Evolutionary conservation across 2,113 vertebrate species (phyloP).

Genomic region (Chlamydotis undulata): DNA sequence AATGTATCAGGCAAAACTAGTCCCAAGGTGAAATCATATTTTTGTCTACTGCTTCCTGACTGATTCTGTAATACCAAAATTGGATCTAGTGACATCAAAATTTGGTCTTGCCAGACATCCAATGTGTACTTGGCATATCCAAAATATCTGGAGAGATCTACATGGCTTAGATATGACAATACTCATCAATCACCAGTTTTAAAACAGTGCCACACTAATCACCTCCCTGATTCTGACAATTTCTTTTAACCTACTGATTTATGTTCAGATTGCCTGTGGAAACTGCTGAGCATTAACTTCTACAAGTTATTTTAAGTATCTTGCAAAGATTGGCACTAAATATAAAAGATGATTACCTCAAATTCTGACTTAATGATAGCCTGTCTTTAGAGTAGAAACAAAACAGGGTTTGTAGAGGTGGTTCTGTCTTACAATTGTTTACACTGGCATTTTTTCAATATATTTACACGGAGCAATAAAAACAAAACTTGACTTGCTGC

Average conservation of each 20-base stretch:
- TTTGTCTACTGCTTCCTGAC: neutral
- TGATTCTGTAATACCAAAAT: neutral
- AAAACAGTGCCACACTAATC: neutral
- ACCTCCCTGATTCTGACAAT: neutral
- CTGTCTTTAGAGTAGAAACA: slow-evolving; percentile 26
- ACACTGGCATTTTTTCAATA: slow-evolving; percentile 19
- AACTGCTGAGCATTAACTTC: slow-evolving; percentile 6
- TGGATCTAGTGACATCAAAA: neutral
- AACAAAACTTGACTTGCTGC: slow-evolving; percentile 2
- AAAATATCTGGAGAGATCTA: neutral
- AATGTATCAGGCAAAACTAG: neutral
- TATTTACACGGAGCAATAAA: slow-evolving; percentile 36
- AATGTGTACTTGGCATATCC: neutral
- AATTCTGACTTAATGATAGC: slow-evolving; percentile 47
- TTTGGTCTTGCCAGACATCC: neutral
- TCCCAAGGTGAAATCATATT: neutral
- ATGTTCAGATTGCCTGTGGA: neutral
- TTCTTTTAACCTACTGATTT: slow-evolving; percentile 13
- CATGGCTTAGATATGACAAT: neutral
- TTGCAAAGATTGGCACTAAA: slow-evolving; percentile 18
- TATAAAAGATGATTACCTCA: slow-evolving; percentile 18
- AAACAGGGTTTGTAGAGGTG: neutral
- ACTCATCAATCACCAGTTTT: neutral
- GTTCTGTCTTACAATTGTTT: slow-evolving; percentile 25
- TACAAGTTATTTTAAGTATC: slow-evolving; percentile 15